Base-by-base conservation (phyloP, 2,888 invertebrate genomes). In the Entomobrya proxima region DNA sequence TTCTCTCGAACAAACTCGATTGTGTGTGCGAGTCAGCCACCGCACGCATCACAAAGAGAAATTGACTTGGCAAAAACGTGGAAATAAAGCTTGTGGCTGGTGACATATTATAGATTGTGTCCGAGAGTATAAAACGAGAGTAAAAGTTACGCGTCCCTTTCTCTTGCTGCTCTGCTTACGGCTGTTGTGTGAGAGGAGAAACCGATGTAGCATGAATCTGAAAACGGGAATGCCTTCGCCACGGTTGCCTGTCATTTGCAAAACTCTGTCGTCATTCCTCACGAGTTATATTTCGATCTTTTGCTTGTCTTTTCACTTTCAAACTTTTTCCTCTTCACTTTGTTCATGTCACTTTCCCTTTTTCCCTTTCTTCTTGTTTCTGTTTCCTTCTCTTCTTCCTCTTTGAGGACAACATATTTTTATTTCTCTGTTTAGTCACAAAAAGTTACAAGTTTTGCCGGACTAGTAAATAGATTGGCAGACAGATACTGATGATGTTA, bases 241-340 rank as follows among this genome's bases (percentile, higher is more conserved):
- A 79, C 79, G 9, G 37, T 78, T 35, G 89, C 88, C 90, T 90
- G 90, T 90, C 90, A 90, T 90, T 90, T 90, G 89, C 90, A 90
- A 90, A 88, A 85, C 88, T 87, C 88, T 87, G 85, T 88, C n/a
- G n/a, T n/a, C 86, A 87, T 87, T 89, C 89, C 88, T 89, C 89
- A 90, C 89, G 88, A 90, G 87, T 90, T 88, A 87, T 89, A 87
- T 87, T 88, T 89, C 88, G 86, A 90, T 88, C 88, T 88, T 79
- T 74, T 86, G 67, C 82, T 86, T 87, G 86, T 85, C 87, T 86
- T 86, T 81, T 89, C 82, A 76, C 85, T 80, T 74, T 67, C 75
- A 27, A 83, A 83, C 83, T 83, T 83, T 47, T 76, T 83, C 76
- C 83, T 75, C 83, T 83, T 76, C 76, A 83, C 83, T 76, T 75